Percentiles rank a stretch among this genome's conserved stretches.
Conservation (phyloP, 2,113 vertebrate genomes). For the Corynorhinus townsendii region DNA sequence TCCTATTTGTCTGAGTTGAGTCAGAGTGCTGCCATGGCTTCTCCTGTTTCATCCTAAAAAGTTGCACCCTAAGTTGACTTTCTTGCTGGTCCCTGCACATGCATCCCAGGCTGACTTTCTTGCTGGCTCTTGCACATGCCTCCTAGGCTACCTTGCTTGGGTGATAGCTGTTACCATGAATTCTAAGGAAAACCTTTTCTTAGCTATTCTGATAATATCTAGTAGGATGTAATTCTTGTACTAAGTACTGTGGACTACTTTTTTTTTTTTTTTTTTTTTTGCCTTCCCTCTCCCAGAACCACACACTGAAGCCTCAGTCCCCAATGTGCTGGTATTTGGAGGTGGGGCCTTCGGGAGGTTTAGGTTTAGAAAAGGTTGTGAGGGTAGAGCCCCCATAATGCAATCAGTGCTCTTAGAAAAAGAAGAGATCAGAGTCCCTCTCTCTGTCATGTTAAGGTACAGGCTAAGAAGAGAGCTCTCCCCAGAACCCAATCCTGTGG, state of each 20-base stretch:
- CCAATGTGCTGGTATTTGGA: neutral
- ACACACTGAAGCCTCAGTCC: too few species aligned
- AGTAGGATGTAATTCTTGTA: neutral
- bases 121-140: neutral
- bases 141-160: neutral
- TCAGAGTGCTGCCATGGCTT: neutral
- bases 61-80: neutral
- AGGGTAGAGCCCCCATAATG: neutral
- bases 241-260: too few species aligned
- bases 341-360: neutral
- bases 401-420: neutral
- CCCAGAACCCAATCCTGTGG: neutral
- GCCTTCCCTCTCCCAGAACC: neutral
- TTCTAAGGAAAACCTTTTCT: neutral
- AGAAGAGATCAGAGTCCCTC: neutral
- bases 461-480: neutral
- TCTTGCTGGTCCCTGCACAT: neutral
- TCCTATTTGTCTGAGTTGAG: constrained; percentile 22
- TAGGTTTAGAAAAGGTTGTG: neutral
- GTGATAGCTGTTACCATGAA: neutral
- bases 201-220: neutral
- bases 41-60: neutral
- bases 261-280: neutral
- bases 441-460: neutral
- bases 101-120: neutral